Evolutionary conservation across 2,113 vertebrate genomes (phyloP).

Genomic region (Callocephalon fimbriatum): DNA sequence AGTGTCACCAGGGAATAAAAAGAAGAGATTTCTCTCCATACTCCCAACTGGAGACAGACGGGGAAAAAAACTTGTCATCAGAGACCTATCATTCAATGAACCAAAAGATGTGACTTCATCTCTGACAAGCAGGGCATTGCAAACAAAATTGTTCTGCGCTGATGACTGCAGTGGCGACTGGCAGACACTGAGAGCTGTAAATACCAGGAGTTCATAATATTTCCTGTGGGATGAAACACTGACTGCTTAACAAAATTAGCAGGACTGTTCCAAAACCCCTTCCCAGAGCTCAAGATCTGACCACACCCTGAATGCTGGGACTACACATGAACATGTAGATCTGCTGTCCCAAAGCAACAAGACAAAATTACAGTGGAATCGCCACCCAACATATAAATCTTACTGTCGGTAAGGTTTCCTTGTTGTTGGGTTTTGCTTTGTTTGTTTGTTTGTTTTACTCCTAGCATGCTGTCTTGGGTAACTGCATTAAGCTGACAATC

Average conservation of each 20-base stretch:
- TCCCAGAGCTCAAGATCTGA: conserved; percentile 5
- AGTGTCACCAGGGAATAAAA: not conserved
- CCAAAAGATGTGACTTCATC: not conserved
- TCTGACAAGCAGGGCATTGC: not conserved
- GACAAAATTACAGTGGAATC: conserved; percentile 28
- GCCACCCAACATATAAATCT: not conserved
- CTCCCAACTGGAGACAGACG: not conserved
- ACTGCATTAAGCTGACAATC: not conserved
- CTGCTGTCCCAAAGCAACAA: not conserved
- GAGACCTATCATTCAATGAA: conserved; percentile 14
- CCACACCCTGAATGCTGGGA: not conserved
- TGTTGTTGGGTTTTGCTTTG: not conserved
- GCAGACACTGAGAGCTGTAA: not conserved
- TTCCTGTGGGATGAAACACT: conserved; percentile 15
- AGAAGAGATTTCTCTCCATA: not conserved
- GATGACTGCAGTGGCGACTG: conserved; percentile 7
- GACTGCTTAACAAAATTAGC: conserved; percentile 11
- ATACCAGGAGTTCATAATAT: not conserved
- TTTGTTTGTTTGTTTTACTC: conserved; percentile 8
- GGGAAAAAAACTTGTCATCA: not conserved
- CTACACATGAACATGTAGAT: conserved; percentile 52
- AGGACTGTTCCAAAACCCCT: conserved; percentile 16
- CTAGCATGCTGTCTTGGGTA: not conserved
- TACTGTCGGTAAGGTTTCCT: not conserved
- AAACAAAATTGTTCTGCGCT: not conserved